Evolutionary conservation across 2,888 invertebrate species (phyloP).

Genomic region (Ochropacha duplaris): DNA sequence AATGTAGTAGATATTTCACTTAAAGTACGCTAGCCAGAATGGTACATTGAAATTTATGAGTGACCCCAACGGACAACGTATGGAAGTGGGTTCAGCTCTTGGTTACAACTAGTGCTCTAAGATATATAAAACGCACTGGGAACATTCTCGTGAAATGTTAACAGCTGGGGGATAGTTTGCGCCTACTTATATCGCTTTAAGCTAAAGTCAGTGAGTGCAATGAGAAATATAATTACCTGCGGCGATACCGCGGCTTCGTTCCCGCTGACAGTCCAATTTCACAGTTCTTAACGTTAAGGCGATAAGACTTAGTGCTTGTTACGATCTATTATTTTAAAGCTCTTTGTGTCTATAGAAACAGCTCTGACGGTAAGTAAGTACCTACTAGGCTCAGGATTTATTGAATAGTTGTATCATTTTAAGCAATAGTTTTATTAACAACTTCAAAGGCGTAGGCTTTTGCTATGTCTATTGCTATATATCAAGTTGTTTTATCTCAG

Average conservation of each 20-base stretch:
- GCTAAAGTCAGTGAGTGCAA: background rate
- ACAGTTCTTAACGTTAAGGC: constrained; percentile 63
- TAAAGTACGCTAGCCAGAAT: constrained; percentile 69
- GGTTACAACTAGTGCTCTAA: constrained; percentile 50
- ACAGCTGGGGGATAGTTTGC: constrained; percentile 14
- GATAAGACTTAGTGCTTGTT: constrained; percentile 57
- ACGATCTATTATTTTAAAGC: constrained; percentile 60
- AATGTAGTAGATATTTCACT: constrained; percentile 74
- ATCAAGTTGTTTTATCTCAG: background rate
- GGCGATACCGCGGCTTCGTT: constrained; percentile 7
- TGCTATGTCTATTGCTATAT: too few species aligned
- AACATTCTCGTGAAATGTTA: constrained; percentile 36
- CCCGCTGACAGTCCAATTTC: constrained; percentile 56
- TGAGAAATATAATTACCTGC: constrained; percentile 27
- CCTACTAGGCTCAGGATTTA: constrained; percentile 4
- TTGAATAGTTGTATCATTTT: background rate
- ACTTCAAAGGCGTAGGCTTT: too few species aligned
- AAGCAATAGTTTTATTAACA: background rate
- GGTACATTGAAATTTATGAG: constrained; percentile 73
- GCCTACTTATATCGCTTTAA: constrained; percentile 17
- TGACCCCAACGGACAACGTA: constrained; percentile 63
- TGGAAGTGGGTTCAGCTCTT: constrained; percentile 53
- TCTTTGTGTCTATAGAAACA: constrained; percentile 29
- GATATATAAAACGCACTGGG: constrained; percentile 59
- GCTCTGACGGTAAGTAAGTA: constrained; percentile 15